Percentiles rank a stretch among this genome's conserved stretches.
Conservation (phyloP, 2,888 invertebrate genomes). For the Sminthurinus aureus region DNA sequence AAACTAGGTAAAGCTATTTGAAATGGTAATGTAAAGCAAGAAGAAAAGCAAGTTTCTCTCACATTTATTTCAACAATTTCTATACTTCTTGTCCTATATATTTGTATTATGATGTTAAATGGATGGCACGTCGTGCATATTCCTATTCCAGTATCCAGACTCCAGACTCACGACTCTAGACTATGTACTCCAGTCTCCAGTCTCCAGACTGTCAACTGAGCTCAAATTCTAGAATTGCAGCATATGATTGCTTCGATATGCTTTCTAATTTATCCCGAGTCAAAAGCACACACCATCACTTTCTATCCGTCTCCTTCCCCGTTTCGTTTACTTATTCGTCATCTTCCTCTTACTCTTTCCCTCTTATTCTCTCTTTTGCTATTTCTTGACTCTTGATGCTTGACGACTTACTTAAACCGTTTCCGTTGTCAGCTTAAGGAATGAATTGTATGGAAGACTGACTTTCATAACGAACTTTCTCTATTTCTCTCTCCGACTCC, state of each 20-base stretch:
- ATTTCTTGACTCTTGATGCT: too few relatives aligned
- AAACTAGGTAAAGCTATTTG: not conserved
- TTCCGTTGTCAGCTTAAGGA: conserved; percentile 22
- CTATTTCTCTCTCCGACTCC: not conserved
- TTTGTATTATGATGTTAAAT: too few relatives aligned
- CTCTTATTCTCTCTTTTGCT: not conserved
- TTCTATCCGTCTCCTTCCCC: not conserved
- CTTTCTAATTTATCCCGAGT: conserved; percentile 19
- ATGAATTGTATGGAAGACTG: conserved; percentile 17
- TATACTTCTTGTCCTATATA: too few relatives aligned
- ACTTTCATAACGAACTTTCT: conserved; percentile 15
- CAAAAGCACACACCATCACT: conserved; percentile 7
- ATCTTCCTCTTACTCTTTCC: not conserved
- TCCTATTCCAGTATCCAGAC: too few relatives aligned
- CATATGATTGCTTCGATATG: not conserved
- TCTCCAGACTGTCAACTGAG: too few relatives aligned
- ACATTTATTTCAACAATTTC: too few relatives aligned
- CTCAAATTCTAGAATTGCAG: not conserved
- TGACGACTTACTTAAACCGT: not conserved
- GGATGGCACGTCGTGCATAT: too few relatives aligned
- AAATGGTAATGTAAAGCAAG: too few relatives aligned
- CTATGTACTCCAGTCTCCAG: too few relatives aligned
- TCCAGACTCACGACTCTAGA: too few relatives aligned
- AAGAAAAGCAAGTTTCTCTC: too few relatives aligned
- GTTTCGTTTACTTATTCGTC: not conserved